phyloP scores from a whole-genome alignment of 2,113 vertebrate genomes.

The Sardina pilchardus region DNA sequence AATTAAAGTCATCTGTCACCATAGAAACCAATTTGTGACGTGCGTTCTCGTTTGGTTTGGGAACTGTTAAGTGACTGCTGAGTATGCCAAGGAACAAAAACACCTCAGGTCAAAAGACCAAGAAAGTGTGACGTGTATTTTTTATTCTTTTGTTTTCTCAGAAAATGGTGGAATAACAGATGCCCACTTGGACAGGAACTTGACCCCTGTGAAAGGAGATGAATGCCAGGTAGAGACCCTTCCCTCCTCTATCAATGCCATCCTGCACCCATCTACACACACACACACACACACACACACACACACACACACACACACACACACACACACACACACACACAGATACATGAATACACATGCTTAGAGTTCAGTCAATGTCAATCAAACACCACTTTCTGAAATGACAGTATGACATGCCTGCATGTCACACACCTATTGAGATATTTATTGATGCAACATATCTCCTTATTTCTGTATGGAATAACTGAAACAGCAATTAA shows the following conservation, averaged over 20 bases:
- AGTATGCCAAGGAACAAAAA: constrained; percentile 19
- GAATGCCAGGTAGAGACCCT: constrained; percentile 53
- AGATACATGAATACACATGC: constrained; percentile 4
- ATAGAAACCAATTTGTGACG: constrained; percentile 3
- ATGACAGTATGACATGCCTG: not conserved
- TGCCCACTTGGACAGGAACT: constrained; percentile 41
- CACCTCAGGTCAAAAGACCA: not conserved
- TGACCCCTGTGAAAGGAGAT: constrained; percentile 29
- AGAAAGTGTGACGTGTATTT: not conserved
- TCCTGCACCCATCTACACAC: constrained; percentile 31
- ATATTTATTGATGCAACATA: not conserved
- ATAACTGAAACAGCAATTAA: not conserved
- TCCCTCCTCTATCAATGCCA: constrained; percentile 2
- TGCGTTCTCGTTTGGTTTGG: constrained; percentile 1
- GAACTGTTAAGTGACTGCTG: constrained; percentile 30
- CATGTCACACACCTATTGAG: not conserved
- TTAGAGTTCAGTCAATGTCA: not conserved
- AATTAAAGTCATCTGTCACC: not conserved
- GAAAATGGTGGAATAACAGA: constrained; percentile 60
- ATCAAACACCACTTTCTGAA: not conserved
- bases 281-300: constrained; percentile 33
- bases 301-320: not conserved
- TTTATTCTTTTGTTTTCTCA: constrained; percentile 34
- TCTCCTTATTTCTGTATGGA: not conserved
- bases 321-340: not conserved